Conservation (phyloP, 2,888 invertebrate species). For the Bimastos eiseni region DNA sequence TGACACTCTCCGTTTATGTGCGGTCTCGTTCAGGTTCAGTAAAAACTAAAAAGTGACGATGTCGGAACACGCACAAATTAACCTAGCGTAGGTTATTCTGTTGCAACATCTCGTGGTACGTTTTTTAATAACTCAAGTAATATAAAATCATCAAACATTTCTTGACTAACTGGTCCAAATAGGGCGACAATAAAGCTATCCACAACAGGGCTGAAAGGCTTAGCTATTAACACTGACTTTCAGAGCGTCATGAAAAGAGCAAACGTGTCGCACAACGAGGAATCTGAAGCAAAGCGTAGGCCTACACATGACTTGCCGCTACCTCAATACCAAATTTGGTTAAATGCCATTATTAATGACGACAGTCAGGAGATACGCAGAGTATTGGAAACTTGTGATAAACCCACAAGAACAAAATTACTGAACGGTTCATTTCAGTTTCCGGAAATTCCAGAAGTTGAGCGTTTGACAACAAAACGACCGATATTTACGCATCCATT, state of each 20-base stretch:
- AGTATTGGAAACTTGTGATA: neutral
- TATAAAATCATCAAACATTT: too few species aligned
- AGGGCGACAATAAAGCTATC: too few species aligned
- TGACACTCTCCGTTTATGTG: neutral
- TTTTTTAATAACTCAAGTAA: too few species aligned
- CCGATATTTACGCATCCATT: neutral
- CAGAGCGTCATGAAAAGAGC: neutral
- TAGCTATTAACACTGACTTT: too few species aligned
- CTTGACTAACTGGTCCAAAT: too few species aligned
- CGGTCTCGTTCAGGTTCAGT: neutral
- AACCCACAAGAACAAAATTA: neutral
- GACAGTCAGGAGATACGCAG: neutral
- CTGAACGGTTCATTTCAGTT: conserved; percentile 16
- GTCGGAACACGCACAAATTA: neutral
- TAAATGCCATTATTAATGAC: neutral
- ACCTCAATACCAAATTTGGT: neutral
- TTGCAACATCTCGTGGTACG: too few species aligned
- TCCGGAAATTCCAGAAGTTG: neutral
- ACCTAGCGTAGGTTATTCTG: too few species aligned
- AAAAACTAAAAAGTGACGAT: neutral
- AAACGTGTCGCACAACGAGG: neutral
- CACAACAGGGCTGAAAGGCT: too few species aligned
- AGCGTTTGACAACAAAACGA: neutral
- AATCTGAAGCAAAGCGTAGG: neutral
- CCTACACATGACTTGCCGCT: neutral